A percentile compares a stretch with the other conserved stretches of the same genome.
Conservation (phyloP, 2,797 vertebrate genomes). For the Smutsia temminckii region DNA sequence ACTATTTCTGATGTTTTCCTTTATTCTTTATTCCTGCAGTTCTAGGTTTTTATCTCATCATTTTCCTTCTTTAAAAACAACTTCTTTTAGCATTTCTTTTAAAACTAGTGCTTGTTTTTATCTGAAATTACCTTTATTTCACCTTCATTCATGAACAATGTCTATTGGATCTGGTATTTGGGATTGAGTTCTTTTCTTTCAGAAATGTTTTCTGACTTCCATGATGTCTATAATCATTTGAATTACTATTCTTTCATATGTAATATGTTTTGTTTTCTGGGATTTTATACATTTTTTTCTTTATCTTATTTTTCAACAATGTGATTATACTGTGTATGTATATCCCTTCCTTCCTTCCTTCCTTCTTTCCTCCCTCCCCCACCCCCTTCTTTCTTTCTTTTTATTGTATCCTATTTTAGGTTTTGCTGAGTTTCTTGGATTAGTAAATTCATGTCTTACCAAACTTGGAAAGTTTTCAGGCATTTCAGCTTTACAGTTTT, state of each 20-base stretch:
- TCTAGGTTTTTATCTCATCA: not conserved
- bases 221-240: not conserved
- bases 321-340: not conserved
- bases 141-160: not conserved
- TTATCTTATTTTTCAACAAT: not conserved
- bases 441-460: not conserved
- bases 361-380: not conserved
- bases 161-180: not conserved
- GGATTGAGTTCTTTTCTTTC: not conserved
- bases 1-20: not conserved
- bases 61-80: not conserved
- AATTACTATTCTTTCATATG: not conserved
- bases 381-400: not conserved
- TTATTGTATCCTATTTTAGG: not conserved
- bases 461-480: not conserved
- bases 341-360: not conserved
- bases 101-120: not conserved
- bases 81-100: not conserved
- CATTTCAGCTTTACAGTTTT: not conserved
- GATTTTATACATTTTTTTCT: not conserved
- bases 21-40: not conserved
- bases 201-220: not conserved
- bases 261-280: not conserved
- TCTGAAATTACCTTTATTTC: not conserved
- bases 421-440: not conserved